A percentile compares a stretch with the other conserved stretches of the same genome.
Conservation (phyloP, 2,113 vertebrate genomes). For the Gymnarchus niloticus region DNA sequence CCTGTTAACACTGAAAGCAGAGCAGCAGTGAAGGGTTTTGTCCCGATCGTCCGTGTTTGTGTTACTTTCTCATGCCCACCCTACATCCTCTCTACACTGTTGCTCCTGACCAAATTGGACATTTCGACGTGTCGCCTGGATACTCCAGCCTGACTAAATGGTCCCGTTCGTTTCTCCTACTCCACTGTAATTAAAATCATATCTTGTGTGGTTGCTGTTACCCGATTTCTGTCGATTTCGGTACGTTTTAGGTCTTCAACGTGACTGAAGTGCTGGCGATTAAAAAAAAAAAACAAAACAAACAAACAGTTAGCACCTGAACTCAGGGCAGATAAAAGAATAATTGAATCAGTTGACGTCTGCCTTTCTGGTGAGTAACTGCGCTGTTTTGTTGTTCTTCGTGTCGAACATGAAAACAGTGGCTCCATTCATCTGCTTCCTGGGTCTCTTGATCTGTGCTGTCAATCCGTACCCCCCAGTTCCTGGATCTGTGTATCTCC, state of each 20-base stretch:
- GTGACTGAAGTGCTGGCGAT: neutral
- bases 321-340: too few species aligned
- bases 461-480: constrained; percentile 50
- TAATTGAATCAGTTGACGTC: too few species aligned
- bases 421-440: constrained; percentile 55
- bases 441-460: constrained; percentile 44
- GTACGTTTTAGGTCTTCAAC: neutral
- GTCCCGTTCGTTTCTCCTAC: neutral
- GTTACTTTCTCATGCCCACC: neutral
- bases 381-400: constrained; percentile 47
- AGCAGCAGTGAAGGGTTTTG: neutral
- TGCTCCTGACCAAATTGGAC: neutral
- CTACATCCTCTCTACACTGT: neutral
- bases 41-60: neutral
- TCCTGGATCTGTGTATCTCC: constrained; percentile 41
- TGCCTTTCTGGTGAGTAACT: constrained; percentile 29
- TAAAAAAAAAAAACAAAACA: too few species aligned
- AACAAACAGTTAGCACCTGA: neutral
- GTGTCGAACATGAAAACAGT: constrained; percentile 51
- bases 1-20: neutral
- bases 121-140: neutral
- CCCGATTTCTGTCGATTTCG: neutral
- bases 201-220: too few species aligned
- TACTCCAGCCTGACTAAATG: neutral
- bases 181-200: neutral